These are phyloP conservation scores for Coelinius sp. DNA, from an alignment of 2,888 invertebrate genomes.

Conservation along the genomic window DNA sequence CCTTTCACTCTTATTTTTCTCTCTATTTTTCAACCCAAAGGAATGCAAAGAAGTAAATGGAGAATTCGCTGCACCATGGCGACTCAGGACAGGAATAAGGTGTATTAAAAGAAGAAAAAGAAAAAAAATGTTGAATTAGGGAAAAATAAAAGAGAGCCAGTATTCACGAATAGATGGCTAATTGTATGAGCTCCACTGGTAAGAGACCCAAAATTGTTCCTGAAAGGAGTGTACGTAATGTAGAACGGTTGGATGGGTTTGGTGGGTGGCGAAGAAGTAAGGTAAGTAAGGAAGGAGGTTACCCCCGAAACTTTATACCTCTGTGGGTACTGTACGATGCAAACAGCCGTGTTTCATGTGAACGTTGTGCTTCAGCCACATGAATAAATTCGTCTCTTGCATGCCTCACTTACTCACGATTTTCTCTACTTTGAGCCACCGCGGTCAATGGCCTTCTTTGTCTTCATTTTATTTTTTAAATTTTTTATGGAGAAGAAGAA, in stretches of 20 bases:
- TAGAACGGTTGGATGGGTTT: constrained; percentile 12
- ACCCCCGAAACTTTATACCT: constrained; percentile 27
- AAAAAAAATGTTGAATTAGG: no score
- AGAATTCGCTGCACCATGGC: not conserved
- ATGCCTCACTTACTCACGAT: constrained; percentile 6
- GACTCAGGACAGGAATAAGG: not conserved
- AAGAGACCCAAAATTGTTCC: constrained; percentile 25
- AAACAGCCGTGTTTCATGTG: constrained; percentile 28
- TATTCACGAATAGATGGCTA: not conserved
- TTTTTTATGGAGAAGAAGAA: not conserved
- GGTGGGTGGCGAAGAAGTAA: not conserved
- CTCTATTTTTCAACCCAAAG: not conserved
- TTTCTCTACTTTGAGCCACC: constrained; percentile 11
- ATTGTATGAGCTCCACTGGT: constrained; percentile 12
- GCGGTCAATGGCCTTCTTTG: constrained; percentile 7
- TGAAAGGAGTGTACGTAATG: not conserved
- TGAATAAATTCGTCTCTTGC: constrained; percentile 29
- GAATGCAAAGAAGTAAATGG: not conserved
- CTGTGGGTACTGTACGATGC: constrained; percentile 8
- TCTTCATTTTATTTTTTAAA: not conserved
- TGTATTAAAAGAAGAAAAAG: not conserved
- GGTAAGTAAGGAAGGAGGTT: not conserved
- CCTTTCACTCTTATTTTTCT: not conserved
- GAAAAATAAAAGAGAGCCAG: not conserved
- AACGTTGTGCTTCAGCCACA: constrained; percentile 25